Evolutionary conservation across 2,888 invertebrate genomes (phyloP).

Genomic region (Ctena decussata): DNA sequence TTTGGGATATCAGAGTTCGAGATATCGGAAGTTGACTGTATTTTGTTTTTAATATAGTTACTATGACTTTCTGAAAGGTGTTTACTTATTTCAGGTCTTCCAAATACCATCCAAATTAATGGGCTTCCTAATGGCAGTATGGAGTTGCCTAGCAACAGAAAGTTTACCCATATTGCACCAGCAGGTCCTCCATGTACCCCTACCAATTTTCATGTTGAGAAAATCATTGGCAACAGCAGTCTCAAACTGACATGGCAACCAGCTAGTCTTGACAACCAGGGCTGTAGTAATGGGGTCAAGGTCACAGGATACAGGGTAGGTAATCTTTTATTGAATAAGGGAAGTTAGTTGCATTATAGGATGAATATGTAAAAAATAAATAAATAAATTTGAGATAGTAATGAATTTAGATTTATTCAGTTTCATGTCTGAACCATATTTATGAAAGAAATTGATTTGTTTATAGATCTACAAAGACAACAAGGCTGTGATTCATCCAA

Average conservation of each 20-base stretch:
- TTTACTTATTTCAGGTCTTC: neutral
- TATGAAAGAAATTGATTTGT: too few relatives aligned
- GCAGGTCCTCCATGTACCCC: slow-evolving; percentile 79
- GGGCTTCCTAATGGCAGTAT: slow-evolving; percentile 36
- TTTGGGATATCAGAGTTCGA: too few relatives aligned
- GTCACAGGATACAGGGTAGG: slow-evolving; percentile 84
- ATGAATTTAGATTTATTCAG: too few relatives aligned
- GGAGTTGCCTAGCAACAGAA: slow-evolving; percentile 30
- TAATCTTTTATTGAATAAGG: too few relatives aligned
- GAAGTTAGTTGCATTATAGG: too few relatives aligned
- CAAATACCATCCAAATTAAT: neutral
- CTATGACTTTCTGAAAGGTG: too few relatives aligned
- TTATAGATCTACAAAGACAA: slow-evolving; percentile 82
- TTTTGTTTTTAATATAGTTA: too few relatives aligned
- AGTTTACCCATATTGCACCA: slow-evolving; percentile 12
- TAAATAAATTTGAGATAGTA: too few relatives aligned
- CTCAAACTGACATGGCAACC: slow-evolving; percentile 83
- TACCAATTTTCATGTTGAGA: slow-evolving; percentile 76
- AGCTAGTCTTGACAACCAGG: slow-evolving; percentile 77
- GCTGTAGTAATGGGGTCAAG: slow-evolving; percentile 79
- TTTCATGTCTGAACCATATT: too few relatives aligned
- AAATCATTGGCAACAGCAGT: slow-evolving; percentile 78
- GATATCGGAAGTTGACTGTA: too few relatives aligned
- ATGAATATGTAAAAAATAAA: too few relatives aligned
- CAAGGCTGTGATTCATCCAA: slow-evolving; percentile 61